Percentiles rank a stretch among this genome's conserved stretches.
phyloP scores from a whole-genome alignment of 2,888 invertebrate genomes.

The Polylopha cassiicola region DNA sequence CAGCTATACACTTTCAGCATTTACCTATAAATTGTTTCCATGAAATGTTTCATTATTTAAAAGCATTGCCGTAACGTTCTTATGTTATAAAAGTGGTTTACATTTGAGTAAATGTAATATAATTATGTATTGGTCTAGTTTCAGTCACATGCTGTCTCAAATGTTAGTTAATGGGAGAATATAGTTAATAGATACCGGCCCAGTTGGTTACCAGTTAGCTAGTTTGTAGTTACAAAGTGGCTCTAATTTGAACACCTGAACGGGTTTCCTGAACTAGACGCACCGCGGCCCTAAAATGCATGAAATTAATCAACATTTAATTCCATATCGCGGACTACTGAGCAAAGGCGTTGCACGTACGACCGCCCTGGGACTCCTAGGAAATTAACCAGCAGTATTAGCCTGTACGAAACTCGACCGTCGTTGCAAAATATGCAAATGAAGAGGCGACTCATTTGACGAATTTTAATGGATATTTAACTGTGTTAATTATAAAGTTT shows the following conservation, averaged over 20 bases:
- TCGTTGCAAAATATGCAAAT: conserved; percentile 69
- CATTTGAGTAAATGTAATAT: too few species aligned
- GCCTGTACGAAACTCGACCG: conserved; percentile 50
- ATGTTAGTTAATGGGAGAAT: conserved; percentile 40
- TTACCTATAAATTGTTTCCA: too few species aligned
- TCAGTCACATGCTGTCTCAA: too few species aligned
- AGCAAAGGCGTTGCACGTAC: conserved; percentile 49
- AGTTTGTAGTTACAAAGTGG: conserved; percentile 63
- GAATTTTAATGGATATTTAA: conserved; percentile 72
- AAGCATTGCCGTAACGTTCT: too few species aligned
- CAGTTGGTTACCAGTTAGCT: conserved; percentile 50
- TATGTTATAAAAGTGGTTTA: too few species aligned
- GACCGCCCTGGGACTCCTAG: conserved; percentile 58
- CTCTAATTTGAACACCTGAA: conserved; percentile 61
- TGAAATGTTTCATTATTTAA: too few species aligned
- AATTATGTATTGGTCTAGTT: too few species aligned
- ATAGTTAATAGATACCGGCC: conserved; percentile 33
- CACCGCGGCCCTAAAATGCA: conserved; percentile 50
- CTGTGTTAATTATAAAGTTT: conserved; percentile 67
- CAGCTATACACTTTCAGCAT: too few species aligned
- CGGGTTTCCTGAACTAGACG: conserved; percentile 38
- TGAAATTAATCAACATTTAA: conserved; percentile 73
- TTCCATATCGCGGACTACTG: conserved; percentile 52
- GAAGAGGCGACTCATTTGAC: conserved; percentile 66
- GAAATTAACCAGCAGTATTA: conserved; percentile 59